Evolutionary conservation across 2,888 invertebrate species (phyloP).

Genomic region (Zele albiditarsus): DNA sequence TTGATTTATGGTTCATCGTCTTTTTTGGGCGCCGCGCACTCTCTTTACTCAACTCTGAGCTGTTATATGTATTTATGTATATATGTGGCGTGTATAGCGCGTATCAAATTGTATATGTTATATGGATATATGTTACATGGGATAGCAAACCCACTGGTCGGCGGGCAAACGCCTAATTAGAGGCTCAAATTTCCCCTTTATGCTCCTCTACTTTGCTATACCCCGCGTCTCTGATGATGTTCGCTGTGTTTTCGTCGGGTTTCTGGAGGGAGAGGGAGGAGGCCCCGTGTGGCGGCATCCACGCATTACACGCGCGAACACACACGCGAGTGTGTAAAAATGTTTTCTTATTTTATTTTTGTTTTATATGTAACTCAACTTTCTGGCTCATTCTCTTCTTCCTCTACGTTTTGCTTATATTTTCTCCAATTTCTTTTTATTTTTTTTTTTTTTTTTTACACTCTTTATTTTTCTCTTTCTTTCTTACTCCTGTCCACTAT

Average conservation of each 20-base stretch:
- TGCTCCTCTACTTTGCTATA: conserved; percentile 12
- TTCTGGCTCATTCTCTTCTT: conserved; percentile 33
- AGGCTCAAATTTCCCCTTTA: conserved; percentile 56
- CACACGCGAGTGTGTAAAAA: conserved; percentile 38
- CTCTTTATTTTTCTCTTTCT: conserved; percentile 32
- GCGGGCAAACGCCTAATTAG: conserved; percentile 65
- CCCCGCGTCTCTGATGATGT: neutral
- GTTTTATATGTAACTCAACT: conserved; percentile 34
- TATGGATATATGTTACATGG: conserved; percentile 44
- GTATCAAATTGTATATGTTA: conserved; percentile 60
- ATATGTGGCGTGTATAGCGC: conserved; percentile 46
- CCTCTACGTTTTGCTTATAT: conserved; percentile 15
- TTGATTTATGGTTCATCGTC: conserved; percentile 63
- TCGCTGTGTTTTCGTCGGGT: neutral
- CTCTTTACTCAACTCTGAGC: conserved; percentile 5
- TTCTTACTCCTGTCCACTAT: conserved; percentile 24
- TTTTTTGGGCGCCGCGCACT: conserved; percentile 43
- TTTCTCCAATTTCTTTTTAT: conserved; percentile 20
- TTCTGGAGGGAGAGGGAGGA: neutral
- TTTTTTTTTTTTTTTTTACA: conserved; percentile 31
- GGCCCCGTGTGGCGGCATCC: neutral
- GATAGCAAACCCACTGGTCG: conserved; percentile 47
- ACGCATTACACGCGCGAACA: conserved; percentile 34
- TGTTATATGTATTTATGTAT: neutral
- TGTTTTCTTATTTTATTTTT: conserved; percentile 7